phyloP scores from a whole-genome alignment of 1,140 invertebrate species.

The Cydia strobilella region DNA sequence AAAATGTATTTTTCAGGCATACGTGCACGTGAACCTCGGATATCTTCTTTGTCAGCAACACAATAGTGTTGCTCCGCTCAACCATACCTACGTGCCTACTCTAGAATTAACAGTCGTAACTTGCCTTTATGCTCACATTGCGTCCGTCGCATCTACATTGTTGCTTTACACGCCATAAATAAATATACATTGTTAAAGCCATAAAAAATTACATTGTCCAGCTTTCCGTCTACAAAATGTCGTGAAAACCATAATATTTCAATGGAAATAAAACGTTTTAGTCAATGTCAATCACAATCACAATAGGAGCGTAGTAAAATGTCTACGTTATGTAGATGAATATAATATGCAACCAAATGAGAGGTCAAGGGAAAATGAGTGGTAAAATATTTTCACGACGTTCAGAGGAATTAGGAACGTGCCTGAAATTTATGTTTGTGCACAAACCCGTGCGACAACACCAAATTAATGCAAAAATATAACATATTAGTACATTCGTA shows the following conservation, averaged over 20 bases:
- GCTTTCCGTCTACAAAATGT: not conserved
- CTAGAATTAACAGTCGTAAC: not conserved
- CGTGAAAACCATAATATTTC: not conserved
- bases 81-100: not conserved
- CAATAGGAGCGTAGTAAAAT: not conserved
- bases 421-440: too few species aligned
- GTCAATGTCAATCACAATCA: not conserved
- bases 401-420: too few species aligned
- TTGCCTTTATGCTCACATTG: not conserved
- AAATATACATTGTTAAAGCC: not conserved
- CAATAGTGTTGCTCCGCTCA: not conserved
- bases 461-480: too few species aligned
- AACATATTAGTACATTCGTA: too few species aligned
- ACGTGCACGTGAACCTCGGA: too few species aligned
- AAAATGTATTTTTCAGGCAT: too few species aligned
- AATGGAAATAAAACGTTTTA: not conserved
- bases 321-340: not conserved
- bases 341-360: not conserved
- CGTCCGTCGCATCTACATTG: not conserved
- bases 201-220: not conserved
- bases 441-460: too few species aligned
- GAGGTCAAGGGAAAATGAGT: not conserved
- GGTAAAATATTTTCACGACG: not conserved
- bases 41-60: not conserved
- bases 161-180: slow-evolving; percentile 6